Conservation (phyloP, 2,888 invertebrate genomes). For the Hartigia nigra region DNA sequence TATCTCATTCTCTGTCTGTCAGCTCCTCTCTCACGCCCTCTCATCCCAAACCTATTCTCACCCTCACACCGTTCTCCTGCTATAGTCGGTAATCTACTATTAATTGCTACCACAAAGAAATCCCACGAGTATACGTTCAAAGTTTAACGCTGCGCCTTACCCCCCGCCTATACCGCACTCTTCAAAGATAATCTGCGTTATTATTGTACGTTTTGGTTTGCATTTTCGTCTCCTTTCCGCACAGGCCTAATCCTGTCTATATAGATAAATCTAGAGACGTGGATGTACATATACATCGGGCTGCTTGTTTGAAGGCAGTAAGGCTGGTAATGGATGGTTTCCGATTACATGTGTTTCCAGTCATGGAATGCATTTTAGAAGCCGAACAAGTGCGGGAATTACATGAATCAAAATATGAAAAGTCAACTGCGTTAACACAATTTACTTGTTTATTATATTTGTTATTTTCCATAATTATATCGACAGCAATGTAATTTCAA, state of each 20-base stretch:
- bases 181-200: slow-evolving; percentile 36
- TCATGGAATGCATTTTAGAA: not conserved
- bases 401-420: not conserved
- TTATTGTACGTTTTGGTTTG: slow-evolving; percentile 28
- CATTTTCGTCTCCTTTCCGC: not conserved
- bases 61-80: not conserved
- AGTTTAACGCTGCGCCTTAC: slow-evolving; percentile 31
- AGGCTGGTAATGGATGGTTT: not conserved
- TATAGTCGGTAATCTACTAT: slow-evolving; percentile 61
- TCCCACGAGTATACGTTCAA: slow-evolving; percentile 41
- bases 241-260: not conserved
- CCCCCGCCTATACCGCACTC: slow-evolving; percentile 20
- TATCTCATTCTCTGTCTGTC: not conserved
- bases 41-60: slow-evolving; percentile 18
- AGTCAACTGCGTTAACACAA: too few relatives aligned
- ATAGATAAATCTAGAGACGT: not conserved
- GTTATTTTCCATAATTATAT: too few relatives aligned
- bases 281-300: not conserved
- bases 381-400: not conserved
- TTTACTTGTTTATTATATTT: too few relatives aligned
- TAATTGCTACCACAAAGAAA: slow-evolving; percentile 63
- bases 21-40: not conserved
- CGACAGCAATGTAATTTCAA: not conserved
- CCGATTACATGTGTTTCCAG: not conserved
- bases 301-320: not conserved